Evolutionary conservation across 2,113 vertebrate species (phyloP), one percentile per base, ranked within the genome.

Genomic region (Zosterops lateralis): DNA sequence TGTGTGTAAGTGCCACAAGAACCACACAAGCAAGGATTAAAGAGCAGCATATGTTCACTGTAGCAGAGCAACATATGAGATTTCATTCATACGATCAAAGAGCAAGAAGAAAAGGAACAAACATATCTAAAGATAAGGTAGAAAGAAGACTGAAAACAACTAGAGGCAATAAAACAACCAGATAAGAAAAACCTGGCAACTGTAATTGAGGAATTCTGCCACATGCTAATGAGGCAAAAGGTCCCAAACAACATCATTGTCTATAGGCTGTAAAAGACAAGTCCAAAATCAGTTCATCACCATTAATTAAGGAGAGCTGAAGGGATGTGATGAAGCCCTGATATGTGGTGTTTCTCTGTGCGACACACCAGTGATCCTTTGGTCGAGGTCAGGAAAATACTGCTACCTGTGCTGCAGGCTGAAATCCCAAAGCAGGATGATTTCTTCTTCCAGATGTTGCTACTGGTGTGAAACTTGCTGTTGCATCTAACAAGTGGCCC

Each of bases 201-300:
- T 40, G 31, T 79, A 79, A 90, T 44, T 85, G 62, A 92, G 83
- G 88, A 94, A 93, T 95, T 93, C 86, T 90, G 75, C 83, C 71
- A 40, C 22, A 22, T 70, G 53, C 66, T 93, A 85, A 90, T 25
- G 71, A 94, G 78, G 75, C 53, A 92, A 78, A 93, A 87, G 74
- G 72, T 87, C 62, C 78, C 53, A 78, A 84, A 87, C 73, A 91
- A 79, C 54, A 79, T 60, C 56, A 61, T 47, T 26, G 38, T 72
- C 65, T 67, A 79, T 82, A 26, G 18, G 66, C 82, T 85, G 78
- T 72, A 93, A 82, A 93, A 87, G 80, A 42, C 68, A 80, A 62
- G 48, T 57, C 78, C 57, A 44, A 78, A 93, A 84, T 53, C 21
- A 60, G 45, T 57, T 82, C 20, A 79, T 38, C 32, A 56, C 45